These are phyloP conservation scores for Morbakka virulenta DNA, from an alignment of 30 jellyfish, hydroid and myxozoan species.

Conservation along the genomic window DNA sequence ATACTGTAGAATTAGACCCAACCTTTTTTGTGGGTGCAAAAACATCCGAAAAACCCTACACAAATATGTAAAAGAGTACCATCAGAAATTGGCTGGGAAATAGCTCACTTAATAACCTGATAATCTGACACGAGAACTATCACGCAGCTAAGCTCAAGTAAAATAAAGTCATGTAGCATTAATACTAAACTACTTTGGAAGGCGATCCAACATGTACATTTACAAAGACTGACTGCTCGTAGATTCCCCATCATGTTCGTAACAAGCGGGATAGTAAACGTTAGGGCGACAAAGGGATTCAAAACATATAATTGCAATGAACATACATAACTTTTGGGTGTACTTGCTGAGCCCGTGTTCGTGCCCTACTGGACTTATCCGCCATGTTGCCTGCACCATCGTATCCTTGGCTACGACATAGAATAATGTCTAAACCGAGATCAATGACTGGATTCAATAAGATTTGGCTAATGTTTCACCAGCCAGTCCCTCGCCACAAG, in stretches of 20 bases:
- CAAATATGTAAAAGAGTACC: too few relatives aligned
- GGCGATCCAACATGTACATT: too few relatives aligned
- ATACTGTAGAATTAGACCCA: too few relatives aligned
- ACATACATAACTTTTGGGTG: slow-evolving; percentile 19
- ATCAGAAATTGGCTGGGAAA: too few relatives aligned
- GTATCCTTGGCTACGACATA: slow-evolving; percentile 60
- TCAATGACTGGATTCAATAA: background rate
- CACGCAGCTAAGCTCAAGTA: too few relatives aligned
- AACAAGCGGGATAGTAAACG: background rate
- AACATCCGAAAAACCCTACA: too few relatives aligned
- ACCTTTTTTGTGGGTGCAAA: too few relatives aligned
- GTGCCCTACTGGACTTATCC: slow-evolving; percentile 24
- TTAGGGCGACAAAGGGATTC: background rate
- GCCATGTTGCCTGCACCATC: slow-evolving; percentile 66
- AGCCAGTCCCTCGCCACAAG: background rate
- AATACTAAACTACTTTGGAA: too few relatives aligned
- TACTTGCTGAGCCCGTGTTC: slow-evolving; percentile 3
- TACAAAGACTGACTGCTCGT: background rate
- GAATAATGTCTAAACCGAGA: background rate
- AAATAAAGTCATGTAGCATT: too few relatives aligned
- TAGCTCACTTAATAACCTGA: too few relatives aligned
- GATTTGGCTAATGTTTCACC: background rate
- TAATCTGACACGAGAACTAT: too few relatives aligned
- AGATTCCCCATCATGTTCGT: background rate
- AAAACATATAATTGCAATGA: background rate